Base-by-base conservation (phyloP, 1,140 invertebrate species). In the Drosophila sulfurigaster region DNA sequence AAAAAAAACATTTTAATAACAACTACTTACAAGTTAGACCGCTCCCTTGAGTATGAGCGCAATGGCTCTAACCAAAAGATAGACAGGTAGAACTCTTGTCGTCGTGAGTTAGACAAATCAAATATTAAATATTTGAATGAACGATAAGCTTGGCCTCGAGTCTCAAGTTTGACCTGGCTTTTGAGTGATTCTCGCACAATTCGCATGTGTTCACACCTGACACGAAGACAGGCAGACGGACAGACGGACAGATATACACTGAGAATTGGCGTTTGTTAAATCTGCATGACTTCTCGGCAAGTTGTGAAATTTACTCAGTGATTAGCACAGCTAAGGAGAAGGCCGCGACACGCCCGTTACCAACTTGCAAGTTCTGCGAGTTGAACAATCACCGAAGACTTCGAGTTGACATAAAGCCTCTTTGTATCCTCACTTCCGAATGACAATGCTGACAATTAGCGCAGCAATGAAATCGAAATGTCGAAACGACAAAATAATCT, bases 221-320 rank as follows among this genome's bases (percentile, higher is more conserved):
- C 35, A 38, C 15, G 16, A 11, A n/a, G 28, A 49, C 13, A 5
- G 28, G 49, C 30, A 8, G 7, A 49, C n/a, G 2, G 13, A 7
- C 5, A 8, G 13, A 48, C 45, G 13, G 1, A 49, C 16, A 20
- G 13, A 49, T 2, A 11, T 13, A 35, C 30, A 35, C 15, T 20
- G 52, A 20, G 35, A 56, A 45, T 54, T 38, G 11, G 52, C 45
- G 15, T 48, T 52, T 59, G 65, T 59, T 45, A 28, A 59, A 52
- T 52, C 65, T 68, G 69, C 62, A 46, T 51, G 49, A 56, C 51
- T 65, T 65, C 75, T 82, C 75, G 75, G 68, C 72, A 68, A 56
- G 62, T 68, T 57, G 80, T 68, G 51, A 82, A 86, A 86, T 88
- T 86, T 82, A 49, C 76, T 43, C 58, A 88, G 69, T 43, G 72